Evolutionary conservation across 2,888 invertebrate species (phyloP), one percentile per base, ranked within the genome.

Genomic region (Patella ulyssiponensis): DNA sequence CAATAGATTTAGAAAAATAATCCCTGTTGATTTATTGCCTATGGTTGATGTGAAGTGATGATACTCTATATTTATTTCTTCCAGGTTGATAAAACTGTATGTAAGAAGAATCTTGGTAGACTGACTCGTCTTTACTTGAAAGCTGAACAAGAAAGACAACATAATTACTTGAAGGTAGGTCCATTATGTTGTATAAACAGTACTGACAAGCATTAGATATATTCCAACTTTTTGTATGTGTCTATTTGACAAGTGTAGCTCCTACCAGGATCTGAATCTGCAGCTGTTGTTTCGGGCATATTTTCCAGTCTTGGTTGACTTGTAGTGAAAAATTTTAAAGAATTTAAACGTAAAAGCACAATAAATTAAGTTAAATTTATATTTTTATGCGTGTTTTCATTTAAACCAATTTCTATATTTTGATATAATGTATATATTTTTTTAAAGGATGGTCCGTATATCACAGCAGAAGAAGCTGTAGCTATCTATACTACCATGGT

Each of bases 401-500:
- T 33, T 44, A 5, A 73, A 23, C 3, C 12, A 52, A 33, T 17
- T 54, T 2, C 2, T 2, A 58, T 12, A 15, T 58, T 17, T 71
- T 64, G 51, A 69, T 15, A 71, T 23, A 1, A 33, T 69, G 23
- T n/a, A 9, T 23, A 17, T 71, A 44, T 56, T 54, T 76, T 54
- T 73, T 69, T 78, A 20, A 87, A 95, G 94, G 99, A 99, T 92
- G 99, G 99, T 74, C 99, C 99, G 0, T 99, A 99, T 93, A 98
- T 99, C 88, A 98, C 98, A 1, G 98, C 99, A 0, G 99, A 99
- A 92, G 99, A 99, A 94, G 99, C 99, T 27, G 99, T 99, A 17
- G 99, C 99, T 53, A 99, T 99, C 90, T 99, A 99, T 92, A 99
- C 99, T 0, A 99, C 99, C 1, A 99, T 99, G 2, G 99, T 99